phyloP scores from a whole-genome alignment of 1,140 invertebrate genomes.

The Ceratina japonica region DNA sequence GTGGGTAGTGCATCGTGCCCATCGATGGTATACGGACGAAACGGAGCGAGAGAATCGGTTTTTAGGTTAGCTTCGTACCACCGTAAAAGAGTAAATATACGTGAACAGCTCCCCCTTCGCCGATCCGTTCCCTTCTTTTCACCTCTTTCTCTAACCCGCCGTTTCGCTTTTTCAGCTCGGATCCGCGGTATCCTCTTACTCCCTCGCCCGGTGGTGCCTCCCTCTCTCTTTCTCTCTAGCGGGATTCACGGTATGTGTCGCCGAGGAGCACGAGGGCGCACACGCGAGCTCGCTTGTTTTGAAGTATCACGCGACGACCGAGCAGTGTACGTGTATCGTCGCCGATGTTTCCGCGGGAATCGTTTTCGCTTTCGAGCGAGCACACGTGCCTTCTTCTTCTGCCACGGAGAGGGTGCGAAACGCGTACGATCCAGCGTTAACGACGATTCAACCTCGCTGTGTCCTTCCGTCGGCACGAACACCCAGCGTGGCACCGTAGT shows the following conservation, averaged over 20 bases:
- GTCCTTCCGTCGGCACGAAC: slow-evolving; percentile 19
- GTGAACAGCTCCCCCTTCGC: slow-evolving; percentile 20
- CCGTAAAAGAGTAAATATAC: slow-evolving; percentile 53
- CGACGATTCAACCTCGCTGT: not conserved
- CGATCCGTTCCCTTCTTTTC: slow-evolving; percentile 10
- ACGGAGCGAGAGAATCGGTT: slow-evolving; percentile 44
- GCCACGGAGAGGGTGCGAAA: not conserved
- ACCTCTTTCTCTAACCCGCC: slow-evolving; percentile 4
- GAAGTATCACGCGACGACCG: slow-evolving; percentile 45
- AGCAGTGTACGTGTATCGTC: not conserved
- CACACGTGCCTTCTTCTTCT: not conserved
- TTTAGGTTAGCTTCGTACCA: slow-evolving; percentile 59
- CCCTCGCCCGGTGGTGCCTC: slow-evolving; percentile 1
- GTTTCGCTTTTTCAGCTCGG: too few species aligned
- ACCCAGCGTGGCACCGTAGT: not conserved
- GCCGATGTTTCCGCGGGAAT: slow-evolving; percentile 32
- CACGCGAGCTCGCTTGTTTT: slow-evolving; percentile 51
- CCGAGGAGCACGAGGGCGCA: slow-evolving; percentile 46
- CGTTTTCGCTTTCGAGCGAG: not conserved
- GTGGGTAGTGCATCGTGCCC: slow-evolving; percentile 34
- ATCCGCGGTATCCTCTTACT: not conserved
- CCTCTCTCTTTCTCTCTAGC: slow-evolving; percentile 40
- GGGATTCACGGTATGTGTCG: slow-evolving; percentile 20
- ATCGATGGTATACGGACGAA: slow-evolving; percentile 48
- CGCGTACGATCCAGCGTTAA: not conserved